A percentile compares a stretch with the other conserved stretches of the same genome.
Evolutionary conservation across 2,888 invertebrate species (phyloP).

Genomic region (Drosophila merina): DNA sequence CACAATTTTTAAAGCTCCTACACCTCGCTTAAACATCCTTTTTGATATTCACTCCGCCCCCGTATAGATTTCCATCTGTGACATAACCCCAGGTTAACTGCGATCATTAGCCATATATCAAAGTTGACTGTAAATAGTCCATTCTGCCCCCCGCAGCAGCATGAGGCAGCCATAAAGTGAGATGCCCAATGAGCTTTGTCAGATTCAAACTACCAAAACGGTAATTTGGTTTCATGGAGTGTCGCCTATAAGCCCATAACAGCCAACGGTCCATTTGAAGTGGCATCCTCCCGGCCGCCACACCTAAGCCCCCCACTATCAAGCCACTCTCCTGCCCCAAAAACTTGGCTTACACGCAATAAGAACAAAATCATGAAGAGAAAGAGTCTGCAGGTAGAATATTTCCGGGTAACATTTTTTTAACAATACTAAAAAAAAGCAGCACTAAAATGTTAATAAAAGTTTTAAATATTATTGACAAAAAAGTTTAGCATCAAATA

Average conservation of each 20-base stretch:
- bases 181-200: conserved; percentile 54
- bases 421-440: background rate
- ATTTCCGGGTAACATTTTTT: background rate
- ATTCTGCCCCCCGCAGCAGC: conserved; percentile 5
- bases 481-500: background rate
- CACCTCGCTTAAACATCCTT: conserved; percentile 11
- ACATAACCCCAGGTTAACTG: conserved; percentile 37
- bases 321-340: conserved; percentile 5
- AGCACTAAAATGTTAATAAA: background rate
- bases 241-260: conserved; percentile 71
- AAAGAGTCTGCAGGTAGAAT: conserved; percentile 1
- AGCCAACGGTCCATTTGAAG: conserved; percentile 76
- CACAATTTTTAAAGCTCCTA: background rate
- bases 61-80: conserved; percentile 31
- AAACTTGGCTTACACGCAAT: conserved; percentile 38
- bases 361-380: conserved; percentile 30
- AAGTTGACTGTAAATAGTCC: conserved; percentile 40
- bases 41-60: background rate
- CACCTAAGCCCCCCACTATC: conserved; percentile 21
- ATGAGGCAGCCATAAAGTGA: conserved; percentile 30
- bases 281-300: conserved; percentile 35
- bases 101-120: conserved; percentile 38
- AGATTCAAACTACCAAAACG: conserved; percentile 55
- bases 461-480: background rate
- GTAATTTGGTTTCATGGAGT: conserved; percentile 66